Conservation (phyloP, 2,888 invertebrate genomes). For the Ceratothoa steindachneri region DNA sequence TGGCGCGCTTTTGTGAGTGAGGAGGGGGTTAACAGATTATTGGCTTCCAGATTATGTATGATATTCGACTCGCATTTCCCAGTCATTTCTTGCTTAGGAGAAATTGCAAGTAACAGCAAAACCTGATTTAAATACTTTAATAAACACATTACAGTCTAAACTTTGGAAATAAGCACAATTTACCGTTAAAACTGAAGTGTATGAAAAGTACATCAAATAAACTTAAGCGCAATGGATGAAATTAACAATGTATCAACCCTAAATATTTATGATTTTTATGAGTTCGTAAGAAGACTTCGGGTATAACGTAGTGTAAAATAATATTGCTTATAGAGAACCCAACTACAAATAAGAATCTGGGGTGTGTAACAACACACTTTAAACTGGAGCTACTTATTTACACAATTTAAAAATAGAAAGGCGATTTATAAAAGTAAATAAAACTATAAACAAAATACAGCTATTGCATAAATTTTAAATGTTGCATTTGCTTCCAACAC, state of each 20-base stretch:
- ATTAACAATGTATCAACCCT: not conserved
- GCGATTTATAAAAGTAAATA: not conserved
- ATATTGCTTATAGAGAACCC: not conserved
- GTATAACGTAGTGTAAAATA: not conserved
- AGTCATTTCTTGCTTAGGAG: too few species aligned
- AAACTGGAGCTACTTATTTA: not conserved
- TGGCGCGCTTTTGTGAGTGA: not conserved
- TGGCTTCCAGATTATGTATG: not conserved
- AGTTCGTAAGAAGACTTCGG: not conserved
- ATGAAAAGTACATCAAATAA: not conserved
- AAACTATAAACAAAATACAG: not conserved
- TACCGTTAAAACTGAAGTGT: not conserved
- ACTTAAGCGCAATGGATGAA: not conserved
- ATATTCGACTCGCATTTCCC: too few species aligned
- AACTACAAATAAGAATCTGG: not conserved
- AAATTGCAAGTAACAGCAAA: not conserved
- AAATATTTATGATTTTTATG: not conserved
- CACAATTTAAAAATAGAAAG: not conserved
- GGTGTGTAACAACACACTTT: not conserved
- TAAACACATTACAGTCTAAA: conserved; percentile 10
- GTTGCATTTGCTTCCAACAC: not conserved
- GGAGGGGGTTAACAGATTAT: too few species aligned
- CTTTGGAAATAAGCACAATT: conserved; percentile 13
- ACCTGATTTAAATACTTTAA: not conserved
- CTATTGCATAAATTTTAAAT: not conserved